phyloP scores from a whole-genome alignment of 2,888 invertebrate genomes.

The Sturmia bella region DNA sequence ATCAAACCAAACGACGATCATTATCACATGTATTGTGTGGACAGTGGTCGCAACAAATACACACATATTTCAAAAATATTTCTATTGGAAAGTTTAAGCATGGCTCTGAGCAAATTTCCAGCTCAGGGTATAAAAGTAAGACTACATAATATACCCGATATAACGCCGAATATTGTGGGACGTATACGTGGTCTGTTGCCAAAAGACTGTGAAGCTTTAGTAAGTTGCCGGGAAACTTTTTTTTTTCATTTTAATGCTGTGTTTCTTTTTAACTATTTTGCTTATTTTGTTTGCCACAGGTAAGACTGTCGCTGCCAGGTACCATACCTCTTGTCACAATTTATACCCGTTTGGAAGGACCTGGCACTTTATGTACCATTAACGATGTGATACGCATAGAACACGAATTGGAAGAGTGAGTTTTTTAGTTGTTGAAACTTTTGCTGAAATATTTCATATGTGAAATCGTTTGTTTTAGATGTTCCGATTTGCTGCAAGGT shows the following conservation, averaged over 20 bases:
- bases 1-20: slow-evolving; percentile 75
- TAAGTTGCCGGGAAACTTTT: slow-evolving; percentile 68
- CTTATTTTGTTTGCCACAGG: slow-evolving; percentile 19
- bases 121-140: slow-evolving; percentile 84
- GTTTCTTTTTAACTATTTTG: neutral
- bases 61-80: slow-evolving; percentile 81
- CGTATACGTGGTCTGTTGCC: slow-evolving; percentile 85
- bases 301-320: slow-evolving; percentile 55
- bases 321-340: slow-evolving; percentile 84
- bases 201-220: slow-evolving; percentile 81
- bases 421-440: neutral
- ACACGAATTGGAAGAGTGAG: slow-evolving; percentile 83
- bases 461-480: slow-evolving; percentile 39
- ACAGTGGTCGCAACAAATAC: slow-evolving; percentile 83
- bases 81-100: slow-evolving; percentile 83
- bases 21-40: slow-evolving; percentile 83
- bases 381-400: slow-evolving; percentile 87
- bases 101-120: slow-evolving; percentile 84
- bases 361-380: slow-evolving; percentile 86
- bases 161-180: slow-evolving; percentile 83
- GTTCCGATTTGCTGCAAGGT: slow-evolving; percentile 55
- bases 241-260: neutral
- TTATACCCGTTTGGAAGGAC: slow-evolving; percentile 86
- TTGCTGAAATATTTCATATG: slow-evolving; percentile 18
- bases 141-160: slow-evolving; percentile 84